Base-by-base conservation (phyloP, 2,113 vertebrate genomes). In the Halcyon malimbica region DNA sequence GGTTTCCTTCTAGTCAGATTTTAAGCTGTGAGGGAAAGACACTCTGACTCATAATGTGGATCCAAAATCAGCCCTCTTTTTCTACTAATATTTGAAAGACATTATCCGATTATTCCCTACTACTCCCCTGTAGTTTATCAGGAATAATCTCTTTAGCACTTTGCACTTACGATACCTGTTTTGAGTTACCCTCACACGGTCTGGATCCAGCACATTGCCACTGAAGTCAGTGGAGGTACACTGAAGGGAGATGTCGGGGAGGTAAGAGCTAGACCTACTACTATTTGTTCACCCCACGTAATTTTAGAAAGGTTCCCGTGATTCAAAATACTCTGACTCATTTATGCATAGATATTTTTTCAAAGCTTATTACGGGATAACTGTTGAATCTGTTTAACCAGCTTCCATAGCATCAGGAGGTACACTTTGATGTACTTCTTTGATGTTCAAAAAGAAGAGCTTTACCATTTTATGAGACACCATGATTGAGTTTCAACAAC, bases 341-440 rank as follows among this genome's bases (percentile, higher is more conserved):
- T 94, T 93, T 89, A 93, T 92, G 48, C 83, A 89, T 25, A 89
- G 44, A 65, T 73, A 65, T 78, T 57, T 94, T 84, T 87, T 84
- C 80, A 89, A 96, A 92, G 86, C 83, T 94, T 69, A 87, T 96
- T 96, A 84, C 35, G 53, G 57, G 69, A 69, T 94, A 95, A 84
- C 86, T 93, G 39, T 96, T 93, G 90, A 95, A 92, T 93, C 76
- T 87, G 23, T 96, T 96, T 92, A 94, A 93, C 73, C 77, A 91
- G 73, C 57, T 90, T 87, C 86, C 70, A 69, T 14, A 77, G 53
- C 74, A 79, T 75, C 75, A 56, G 73, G 77, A 94, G 60, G 76
- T 62, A 75, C 28, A 62, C 57, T 95, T 94, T 96, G 90, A 97
- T 94, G 76, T 89, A 31, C 50, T 85, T 59, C 91, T 96, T 90